These are phyloP conservation scores for Crotophaga sulcirostris DNA, from an alignment of 2,113 vertebrate species.

Conservation along the genomic window DNA sequence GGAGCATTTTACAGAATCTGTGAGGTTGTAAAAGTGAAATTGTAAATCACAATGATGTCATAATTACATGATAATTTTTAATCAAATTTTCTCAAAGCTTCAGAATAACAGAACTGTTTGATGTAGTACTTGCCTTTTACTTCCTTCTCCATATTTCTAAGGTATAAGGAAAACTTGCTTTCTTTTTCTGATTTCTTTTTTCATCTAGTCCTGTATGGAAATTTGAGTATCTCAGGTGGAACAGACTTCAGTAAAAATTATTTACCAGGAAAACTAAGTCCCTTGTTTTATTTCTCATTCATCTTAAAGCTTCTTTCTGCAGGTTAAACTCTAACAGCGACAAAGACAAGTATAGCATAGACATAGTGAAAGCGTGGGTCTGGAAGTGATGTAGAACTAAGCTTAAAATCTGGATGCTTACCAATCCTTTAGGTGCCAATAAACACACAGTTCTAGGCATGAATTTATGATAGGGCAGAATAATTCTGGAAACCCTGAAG, in stretches of 20 bases:
- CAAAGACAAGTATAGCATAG: background rate
- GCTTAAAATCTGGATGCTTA: background rate
- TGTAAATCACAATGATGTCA: background rate
- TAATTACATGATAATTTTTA: background rate
- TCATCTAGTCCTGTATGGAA: background rate
- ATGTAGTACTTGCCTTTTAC: background rate
- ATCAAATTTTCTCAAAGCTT: background rate
- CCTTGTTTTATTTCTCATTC: background rate
- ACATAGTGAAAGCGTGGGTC: background rate
- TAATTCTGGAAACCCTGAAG: slow-evolving; percentile 37
- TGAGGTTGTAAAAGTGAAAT: background rate
- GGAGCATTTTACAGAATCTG: background rate
- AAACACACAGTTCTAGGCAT: background rate
- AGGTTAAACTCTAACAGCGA: background rate
- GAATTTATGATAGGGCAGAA: background rate
- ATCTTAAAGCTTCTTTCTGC: background rate
- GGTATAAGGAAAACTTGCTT: background rate
- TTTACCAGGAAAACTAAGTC: background rate
- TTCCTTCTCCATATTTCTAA: background rate
- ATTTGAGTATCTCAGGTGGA: background rate
- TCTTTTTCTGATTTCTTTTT: background rate
- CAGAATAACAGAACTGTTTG: background rate
- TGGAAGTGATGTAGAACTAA: background rate
- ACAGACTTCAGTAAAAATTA: background rate
- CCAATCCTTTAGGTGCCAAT: background rate